Evolutionary conservation across 2,113 vertebrate species (phyloP).

Genomic region (Campylorhamphus procurvoides): DNA sequence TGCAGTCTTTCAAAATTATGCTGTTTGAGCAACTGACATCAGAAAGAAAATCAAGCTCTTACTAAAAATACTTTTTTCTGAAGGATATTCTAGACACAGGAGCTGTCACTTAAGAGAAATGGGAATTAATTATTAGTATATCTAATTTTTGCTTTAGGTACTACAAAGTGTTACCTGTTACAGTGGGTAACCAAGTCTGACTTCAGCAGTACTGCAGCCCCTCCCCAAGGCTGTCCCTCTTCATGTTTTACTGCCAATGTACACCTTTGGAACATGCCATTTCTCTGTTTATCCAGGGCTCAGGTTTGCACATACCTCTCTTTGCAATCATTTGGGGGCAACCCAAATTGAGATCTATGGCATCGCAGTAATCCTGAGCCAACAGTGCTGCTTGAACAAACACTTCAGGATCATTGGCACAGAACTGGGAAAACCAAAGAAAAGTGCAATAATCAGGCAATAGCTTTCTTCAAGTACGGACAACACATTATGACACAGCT

Average conservation of each 20-base stretch:
- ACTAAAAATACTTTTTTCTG: background rate
- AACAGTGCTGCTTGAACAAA: conserved; percentile 91
- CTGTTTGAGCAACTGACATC: background rate
- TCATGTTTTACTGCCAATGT: background rate
- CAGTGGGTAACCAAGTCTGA: background rate
- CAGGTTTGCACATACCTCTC: conserved; percentile 79
- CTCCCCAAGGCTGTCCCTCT: background rate
- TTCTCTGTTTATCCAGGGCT: background rate
- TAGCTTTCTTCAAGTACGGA: background rate
- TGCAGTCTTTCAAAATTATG: background rate
- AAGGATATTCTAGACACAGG: background rate
- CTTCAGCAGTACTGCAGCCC: background rate
- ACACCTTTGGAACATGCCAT: background rate
- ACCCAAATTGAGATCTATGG: conserved; percentile 94
- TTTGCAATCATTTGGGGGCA: conserved; percentile 99
- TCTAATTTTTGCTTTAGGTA: background rate
- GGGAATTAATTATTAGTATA: background rate
- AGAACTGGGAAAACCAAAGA: conserved; percentile 83
- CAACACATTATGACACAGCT: background rate
- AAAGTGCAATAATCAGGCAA: background rate
- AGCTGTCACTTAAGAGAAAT: background rate
- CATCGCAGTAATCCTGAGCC: conserved; percentile 94
- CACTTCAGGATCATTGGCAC: conserved; percentile 96
- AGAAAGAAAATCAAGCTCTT: background rate
- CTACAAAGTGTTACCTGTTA: background rate